Base-by-base conservation (phyloP, 2,888 invertebrate species). In the Melanostoma mellinum region DNA sequence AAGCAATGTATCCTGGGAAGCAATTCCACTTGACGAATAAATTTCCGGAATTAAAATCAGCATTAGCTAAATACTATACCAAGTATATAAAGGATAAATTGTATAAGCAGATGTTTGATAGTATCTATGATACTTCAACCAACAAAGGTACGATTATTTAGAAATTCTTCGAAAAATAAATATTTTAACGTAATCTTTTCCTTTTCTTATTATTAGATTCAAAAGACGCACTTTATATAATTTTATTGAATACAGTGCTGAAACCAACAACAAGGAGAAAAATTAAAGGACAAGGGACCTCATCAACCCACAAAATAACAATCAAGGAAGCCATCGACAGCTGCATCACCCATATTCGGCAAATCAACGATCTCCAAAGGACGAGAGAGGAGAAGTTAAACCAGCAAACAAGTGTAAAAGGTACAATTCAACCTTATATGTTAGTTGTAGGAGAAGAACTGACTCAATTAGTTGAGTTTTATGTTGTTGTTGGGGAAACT, bases 341-440 rank as follows among this genome's bases (percentile, higher is more conserved):
- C 20, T 20, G 20, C 20, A 20, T 20, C 20, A 20, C 20, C 0
- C 20, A 20, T 1, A 20, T 20, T 20, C 20, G 20, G 20, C 20
- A 20, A 20, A 20, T 20, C 20, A 20, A 20, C 20, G 20, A 20
- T 20, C 52, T 52, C 9, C 33, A 52, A 9, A 52, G 52, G 9
- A 52, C 52, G 4, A 52, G 32, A 52, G 33, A 32, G 9, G 33
- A 52, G 52, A 8, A 52, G 9, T 9, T 20, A 52, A 52, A 52
- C 32, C 30, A 33, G 20, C 6, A 52, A 9, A 20, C 33, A 4
- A 30, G 32, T 8, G 33, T 33, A 3, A 52, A 33, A 4, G 32
- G 33, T 4, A 32, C 52, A 52, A 52, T 52, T 52, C 52, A 52
- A 52, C 52, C 52, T 9, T 52, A 52, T 9, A 8, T 52, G 9